Evolutionary conservation across 2,888 invertebrate species (phyloP).

Genomic region (Mamestra brassicae): DNA sequence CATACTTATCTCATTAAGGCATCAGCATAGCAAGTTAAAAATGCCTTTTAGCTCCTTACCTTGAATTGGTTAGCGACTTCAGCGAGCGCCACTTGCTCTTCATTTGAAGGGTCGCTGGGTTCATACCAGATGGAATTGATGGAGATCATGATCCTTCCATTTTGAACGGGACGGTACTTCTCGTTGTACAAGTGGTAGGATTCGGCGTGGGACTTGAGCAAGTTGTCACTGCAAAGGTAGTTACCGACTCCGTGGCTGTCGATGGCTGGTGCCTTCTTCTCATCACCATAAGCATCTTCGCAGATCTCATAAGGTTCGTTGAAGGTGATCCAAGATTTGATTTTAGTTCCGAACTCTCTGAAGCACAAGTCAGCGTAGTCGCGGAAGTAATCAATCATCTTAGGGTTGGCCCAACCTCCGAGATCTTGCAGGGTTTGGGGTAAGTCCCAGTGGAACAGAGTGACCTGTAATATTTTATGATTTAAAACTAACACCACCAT

Average conservation of each 20-base stretch:
- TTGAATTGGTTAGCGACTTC: conserved; percentile 89
- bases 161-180: conserved; percentile 90
- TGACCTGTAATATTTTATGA: conserved; percentile 82
- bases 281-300: conserved; percentile 89
- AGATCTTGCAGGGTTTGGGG: conserved; percentile 91
- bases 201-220: conserved; percentile 93
- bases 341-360: conserved; percentile 89
- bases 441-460: conserved; percentile 93
- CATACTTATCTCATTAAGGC: no score
- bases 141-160: conserved; percentile 90
- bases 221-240: conserved; percentile 92
- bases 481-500: neutral
- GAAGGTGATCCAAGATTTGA: conserved; percentile 93
- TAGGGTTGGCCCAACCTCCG: conserved; percentile 90
- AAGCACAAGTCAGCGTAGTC: conserved; percentile 91
- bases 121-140: conserved; percentile 90
- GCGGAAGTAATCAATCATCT: conserved; percentile 89
- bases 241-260: conserved; percentile 91
- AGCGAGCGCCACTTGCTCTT: conserved; percentile 85
- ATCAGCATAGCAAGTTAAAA: no score
- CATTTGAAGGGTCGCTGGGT: conserved; percentile 83
- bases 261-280: conserved; percentile 88
- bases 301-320: conserved; percentile 92
- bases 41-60: conserved; percentile 68
- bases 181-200: conserved; percentile 92